phyloP scores from a whole-genome alignment of 1,140 invertebrate species.

The Dinothrombium tinctorium region DNA sequence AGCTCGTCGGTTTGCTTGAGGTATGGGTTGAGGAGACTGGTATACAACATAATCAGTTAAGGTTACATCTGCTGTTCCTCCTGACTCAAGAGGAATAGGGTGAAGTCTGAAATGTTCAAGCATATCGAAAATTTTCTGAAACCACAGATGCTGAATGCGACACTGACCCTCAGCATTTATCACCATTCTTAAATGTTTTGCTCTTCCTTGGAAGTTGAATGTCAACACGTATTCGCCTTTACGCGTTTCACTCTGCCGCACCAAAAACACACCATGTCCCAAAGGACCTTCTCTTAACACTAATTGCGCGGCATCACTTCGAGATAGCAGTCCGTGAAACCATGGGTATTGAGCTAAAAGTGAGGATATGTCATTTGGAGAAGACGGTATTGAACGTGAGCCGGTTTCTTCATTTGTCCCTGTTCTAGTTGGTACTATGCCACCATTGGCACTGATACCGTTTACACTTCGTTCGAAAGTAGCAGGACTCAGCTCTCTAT shows the following conservation, averaged over 20 bases:
- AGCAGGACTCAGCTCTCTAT: not conserved
- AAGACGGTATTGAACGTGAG: not conserved
- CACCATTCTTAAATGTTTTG: constrained; percentile 79
- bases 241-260: constrained; percentile 81
- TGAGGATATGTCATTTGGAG: constrained; percentile 16
- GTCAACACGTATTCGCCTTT: constrained; percentile 91
- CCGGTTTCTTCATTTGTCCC: constrained; percentile 3
- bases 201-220: constrained; percentile 81
- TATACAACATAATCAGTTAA: constrained; percentile 74
- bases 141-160: constrained; percentile 88
- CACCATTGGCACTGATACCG: not conserved
- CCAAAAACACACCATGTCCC: constrained; percentile 82
- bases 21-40: constrained; percentile 9
- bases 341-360: constrained; percentile 55
- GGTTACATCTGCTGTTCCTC: constrained; percentile 81
- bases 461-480: not conserved
- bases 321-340: constrained; percentile 81
- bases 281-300: constrained; percentile 61
- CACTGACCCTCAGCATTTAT: constrained; percentile 74
- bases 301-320: constrained; percentile 66
- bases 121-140: constrained; percentile 87
- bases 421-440: not conserved
- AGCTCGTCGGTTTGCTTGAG: not conserved
- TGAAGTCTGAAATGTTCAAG: constrained; percentile 81
- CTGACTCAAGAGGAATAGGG: constrained; percentile 87